A percentile compares a stretch with the other conserved stretches of the same genome.
Conservation (phyloP, 2,113 vertebrate species). For the Pan paniscus region DNA sequence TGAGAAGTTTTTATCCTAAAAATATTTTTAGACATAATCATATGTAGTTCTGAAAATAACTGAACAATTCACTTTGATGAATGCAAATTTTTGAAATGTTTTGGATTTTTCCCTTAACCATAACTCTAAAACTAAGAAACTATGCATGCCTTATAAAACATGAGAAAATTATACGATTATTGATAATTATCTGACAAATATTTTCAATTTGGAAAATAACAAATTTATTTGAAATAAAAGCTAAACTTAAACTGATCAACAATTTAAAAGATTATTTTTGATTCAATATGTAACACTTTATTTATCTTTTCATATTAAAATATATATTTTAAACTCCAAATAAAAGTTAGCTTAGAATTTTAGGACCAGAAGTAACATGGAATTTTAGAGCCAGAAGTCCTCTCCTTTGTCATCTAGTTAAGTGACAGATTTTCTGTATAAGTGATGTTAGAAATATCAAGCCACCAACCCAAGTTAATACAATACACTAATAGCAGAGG, state of each 20-base stretch:
- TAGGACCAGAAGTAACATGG: neutral
- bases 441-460: neutral
- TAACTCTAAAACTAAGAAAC: slow-evolving; percentile 12
- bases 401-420: neutral
- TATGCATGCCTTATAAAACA: neutral
- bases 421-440: neutral
- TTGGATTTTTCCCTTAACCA: neutral
- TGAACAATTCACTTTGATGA: neutral
- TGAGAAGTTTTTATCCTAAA: neutral
- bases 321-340: neutral
- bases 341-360: neutral
- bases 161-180: neutral
- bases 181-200: neutral
- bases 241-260: neutral
- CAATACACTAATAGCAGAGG: neutral
- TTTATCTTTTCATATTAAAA: neutral
- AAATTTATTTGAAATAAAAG: neutral
- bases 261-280: neutral
- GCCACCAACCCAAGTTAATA: neutral
- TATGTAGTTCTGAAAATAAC: neutral
- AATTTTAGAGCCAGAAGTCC: neutral
- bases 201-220: neutral
- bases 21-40: neutral
- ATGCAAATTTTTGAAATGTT: neutral
- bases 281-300: neutral